Conservation (phyloP, 2,888 invertebrate genomes). For the Mycalesis mineus region DNA sequence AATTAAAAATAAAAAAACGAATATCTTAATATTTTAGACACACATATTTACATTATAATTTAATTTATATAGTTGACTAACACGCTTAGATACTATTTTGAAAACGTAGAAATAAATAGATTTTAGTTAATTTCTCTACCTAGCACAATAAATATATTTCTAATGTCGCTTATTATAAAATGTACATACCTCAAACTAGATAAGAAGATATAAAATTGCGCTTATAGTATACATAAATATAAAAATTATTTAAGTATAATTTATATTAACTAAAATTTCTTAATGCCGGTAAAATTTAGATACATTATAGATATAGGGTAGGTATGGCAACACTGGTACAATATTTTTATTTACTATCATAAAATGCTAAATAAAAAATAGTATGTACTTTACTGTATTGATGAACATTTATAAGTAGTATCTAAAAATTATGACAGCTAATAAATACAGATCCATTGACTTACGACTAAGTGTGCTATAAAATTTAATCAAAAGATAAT, state of each 20-base stretch:
- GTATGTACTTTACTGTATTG: not conserved
- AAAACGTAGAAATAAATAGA: slow-evolving; percentile 28
- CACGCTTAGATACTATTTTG: slow-evolving; percentile 15
- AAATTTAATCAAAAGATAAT: not conserved
- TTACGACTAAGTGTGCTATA: not conserved
- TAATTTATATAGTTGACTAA: slow-evolving; percentile 26
- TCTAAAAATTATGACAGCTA: not conserved
- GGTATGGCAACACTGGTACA: slow-evolving; percentile 13
- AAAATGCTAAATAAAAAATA: not conserved
- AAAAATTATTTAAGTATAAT: not conserved
- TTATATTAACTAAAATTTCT: slow-evolving; percentile 16
- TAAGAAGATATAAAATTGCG: slow-evolving; percentile 19
- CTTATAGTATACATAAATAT: slow-evolving; percentile 4
- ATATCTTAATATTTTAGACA: slow-evolving; percentile 31
- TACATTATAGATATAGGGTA: not conserved
- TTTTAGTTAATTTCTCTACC: slow-evolving; percentile 24
- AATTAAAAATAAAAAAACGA: slow-evolving; percentile 29
- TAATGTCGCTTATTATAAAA: slow-evolving; percentile 25
- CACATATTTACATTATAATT: slow-evolving; percentile 32
- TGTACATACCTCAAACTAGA: slow-evolving; percentile 11
- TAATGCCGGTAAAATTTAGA: slow-evolving; percentile 19
- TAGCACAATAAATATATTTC: slow-evolving; percentile 28
- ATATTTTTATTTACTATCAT: not conserved
- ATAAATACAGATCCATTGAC: not conserved
- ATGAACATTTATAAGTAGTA: too few relatives aligned